Evolutionary conservation across 2,888 invertebrate genomes (phyloP).

Genomic region (Aphidius colemani): DNA sequence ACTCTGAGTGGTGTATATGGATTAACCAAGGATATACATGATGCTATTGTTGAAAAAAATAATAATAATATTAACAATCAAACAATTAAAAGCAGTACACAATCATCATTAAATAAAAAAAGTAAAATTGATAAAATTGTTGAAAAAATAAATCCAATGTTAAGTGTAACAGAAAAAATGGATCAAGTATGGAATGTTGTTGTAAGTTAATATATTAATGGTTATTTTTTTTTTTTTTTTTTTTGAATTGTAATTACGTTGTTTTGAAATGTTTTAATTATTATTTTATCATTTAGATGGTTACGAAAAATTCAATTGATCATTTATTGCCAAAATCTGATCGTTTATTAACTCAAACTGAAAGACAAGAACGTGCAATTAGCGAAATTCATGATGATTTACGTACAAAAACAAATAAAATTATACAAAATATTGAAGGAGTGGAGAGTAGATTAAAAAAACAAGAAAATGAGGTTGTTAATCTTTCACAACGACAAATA

Average conservation of each 20-base stretch:
- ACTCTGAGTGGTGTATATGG: conserved; percentile 78
- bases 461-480: conserved; percentile 82
- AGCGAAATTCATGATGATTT: conserved; percentile 84
- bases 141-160: conserved; percentile 82
- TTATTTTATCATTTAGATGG: conserved; percentile 59
- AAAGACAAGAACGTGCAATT: conserved; percentile 84
- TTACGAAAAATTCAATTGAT: conserved; percentile 86
- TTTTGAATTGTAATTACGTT: background rate
- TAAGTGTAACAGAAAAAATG: conserved; percentile 87
- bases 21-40: conserved; percentile 81
- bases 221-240: background rate
- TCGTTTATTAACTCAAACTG: conserved; percentile 82
- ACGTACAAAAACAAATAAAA: conserved; percentile 80
- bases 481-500: conserved; percentile 75
- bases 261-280: background rate
- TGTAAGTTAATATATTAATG: conserved; percentile 50
- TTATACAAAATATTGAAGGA: conserved; percentile 85
- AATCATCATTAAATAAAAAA: conserved; percentile 33
- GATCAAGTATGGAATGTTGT: conserved; percentile 91
- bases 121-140: conserved; percentile 82
- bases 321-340: conserved; percentile 86
- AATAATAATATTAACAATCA: conserved; percentile 63
- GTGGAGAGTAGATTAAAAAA: conserved; percentile 83
- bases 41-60: conserved; percentile 78
- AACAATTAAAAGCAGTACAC: conserved; percentile 50